A percentile compares a stretch with the other conserved stretches of the same genome.
Evolutionary conservation across 2,797 vertebrate genomes (phyloP).

Genomic region (Cephalopachus bancanus): DNA sequence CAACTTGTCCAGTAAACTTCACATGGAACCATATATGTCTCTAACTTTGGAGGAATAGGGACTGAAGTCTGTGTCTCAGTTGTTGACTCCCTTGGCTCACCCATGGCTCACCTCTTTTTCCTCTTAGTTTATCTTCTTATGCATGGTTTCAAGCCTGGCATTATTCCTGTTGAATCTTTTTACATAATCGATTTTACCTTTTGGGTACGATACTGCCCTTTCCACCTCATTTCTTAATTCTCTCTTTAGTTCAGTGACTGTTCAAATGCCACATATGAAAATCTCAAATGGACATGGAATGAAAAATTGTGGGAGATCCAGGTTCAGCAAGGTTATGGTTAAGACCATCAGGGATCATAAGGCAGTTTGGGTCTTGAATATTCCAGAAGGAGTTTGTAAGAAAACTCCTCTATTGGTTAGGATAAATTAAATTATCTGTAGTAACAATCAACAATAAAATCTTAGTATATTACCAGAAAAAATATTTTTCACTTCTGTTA

Average conservation of each 20-base stretch:
- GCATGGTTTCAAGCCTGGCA: background rate
- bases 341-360: background rate
- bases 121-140: background rate
- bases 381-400: background rate
- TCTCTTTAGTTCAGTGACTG: background rate
- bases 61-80: background rate
- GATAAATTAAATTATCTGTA: background rate
- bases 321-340: background rate
- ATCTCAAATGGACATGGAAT: background rate
- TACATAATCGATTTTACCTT: background rate
- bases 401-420: background rate
- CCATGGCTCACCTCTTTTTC: background rate
- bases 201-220: background rate
- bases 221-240: background rate
- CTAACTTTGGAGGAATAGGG: background rate
- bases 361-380: background rate
- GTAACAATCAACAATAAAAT: background rate
- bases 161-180: slow-evolving; percentile 5
- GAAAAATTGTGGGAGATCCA: background rate
- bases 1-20: background rate
- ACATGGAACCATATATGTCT: background rate
- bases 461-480: background rate
- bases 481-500: background rate
- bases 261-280: background rate
- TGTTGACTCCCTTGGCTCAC: background rate